phyloP scores from a whole-genome alignment of 2,888 invertebrate species.

The Limenitis arthemis region DNA sequence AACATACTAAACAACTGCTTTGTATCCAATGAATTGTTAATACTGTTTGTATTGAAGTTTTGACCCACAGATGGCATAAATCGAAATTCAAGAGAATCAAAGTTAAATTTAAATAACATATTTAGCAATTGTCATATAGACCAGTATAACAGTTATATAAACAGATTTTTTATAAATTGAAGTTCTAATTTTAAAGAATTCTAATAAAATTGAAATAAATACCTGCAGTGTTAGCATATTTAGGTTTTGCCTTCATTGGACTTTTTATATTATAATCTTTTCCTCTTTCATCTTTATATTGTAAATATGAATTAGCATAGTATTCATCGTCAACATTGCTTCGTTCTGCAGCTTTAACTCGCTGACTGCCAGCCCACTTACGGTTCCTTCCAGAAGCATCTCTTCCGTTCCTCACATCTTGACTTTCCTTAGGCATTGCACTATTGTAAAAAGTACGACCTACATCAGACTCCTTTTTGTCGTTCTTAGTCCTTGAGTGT shows the following conservation, averaged over 20 bases:
- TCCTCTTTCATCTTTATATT: slow-evolving; percentile 40
- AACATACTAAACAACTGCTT: too few species aligned
- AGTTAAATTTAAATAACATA: too few species aligned
- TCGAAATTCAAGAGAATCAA: too few species aligned
- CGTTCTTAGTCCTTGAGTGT: slow-evolving; percentile 42
- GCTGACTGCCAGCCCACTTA: slow-evolving; percentile 51
- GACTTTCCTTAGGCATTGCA: slow-evolving; percentile 46
- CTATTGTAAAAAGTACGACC: slow-evolving; percentile 57
- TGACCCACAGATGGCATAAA: too few species aligned
- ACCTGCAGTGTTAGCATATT: slow-evolving; percentile 34
- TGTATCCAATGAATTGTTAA: too few species aligned
- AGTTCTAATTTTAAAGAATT: not conserved
- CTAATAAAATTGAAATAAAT: not conserved
- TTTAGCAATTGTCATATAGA: too few species aligned
- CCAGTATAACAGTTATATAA: too few species aligned
- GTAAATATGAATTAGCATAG: slow-evolving; percentile 51
- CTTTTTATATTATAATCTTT: slow-evolving; percentile 36
- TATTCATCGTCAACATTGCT: slow-evolving; percentile 55
- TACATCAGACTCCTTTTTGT: slow-evolving; percentile 49
- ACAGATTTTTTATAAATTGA: too few species aligned
- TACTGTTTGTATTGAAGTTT: too few species aligned
- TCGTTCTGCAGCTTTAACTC: slow-evolving; percentile 43
- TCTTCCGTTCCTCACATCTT: slow-evolving; percentile 48
- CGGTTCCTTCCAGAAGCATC: slow-evolving; percentile 40
- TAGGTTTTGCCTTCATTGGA: slow-evolving; percentile 40